These are phyloP conservation scores for Fopius arisanus DNA, from an alignment of 1,140 invertebrate genomes.

Conservation along the genomic window DNA sequence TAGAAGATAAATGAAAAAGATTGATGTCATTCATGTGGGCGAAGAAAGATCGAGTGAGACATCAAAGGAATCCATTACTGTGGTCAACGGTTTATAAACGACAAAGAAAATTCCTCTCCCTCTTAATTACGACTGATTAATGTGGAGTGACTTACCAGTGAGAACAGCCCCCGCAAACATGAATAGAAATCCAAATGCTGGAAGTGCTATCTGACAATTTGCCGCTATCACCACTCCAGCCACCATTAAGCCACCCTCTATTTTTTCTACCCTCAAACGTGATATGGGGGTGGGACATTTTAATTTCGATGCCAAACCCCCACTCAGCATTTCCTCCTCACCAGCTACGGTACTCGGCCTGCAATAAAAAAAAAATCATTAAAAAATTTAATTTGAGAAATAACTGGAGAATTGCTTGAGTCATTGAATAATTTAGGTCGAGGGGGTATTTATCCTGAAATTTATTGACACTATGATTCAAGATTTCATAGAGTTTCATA, in stretches of 20 bases:
- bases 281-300: constrained; percentile 70
- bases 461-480: too few species aligned
- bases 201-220: constrained; percentile 78
- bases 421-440: too few species aligned
- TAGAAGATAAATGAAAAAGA: not conserved
- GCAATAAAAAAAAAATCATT: constrained; percentile 46
- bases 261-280: constrained; percentile 75
- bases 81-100: not conserved
- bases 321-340: constrained; percentile 54
- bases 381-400: too few species aligned
- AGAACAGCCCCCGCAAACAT: constrained; percentile 76
- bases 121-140: not conserved
- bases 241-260: constrained; percentile 77
- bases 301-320: constrained; percentile 64
- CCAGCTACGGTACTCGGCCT: constrained; percentile 64
- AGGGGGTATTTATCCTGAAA: too few species aligned
- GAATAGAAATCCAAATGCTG: constrained; percentile 78
- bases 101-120: not conserved
- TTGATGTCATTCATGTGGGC: not conserved
- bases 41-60: not conserved
- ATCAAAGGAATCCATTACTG: not conserved
- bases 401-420: too few species aligned
- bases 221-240: constrained; percentile 78
- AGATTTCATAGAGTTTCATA: too few species aligned
- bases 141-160: constrained; percentile 67